Base-by-base conservation (phyloP, 1,140 invertebrate species). In the Pantala flavescens region DNA sequence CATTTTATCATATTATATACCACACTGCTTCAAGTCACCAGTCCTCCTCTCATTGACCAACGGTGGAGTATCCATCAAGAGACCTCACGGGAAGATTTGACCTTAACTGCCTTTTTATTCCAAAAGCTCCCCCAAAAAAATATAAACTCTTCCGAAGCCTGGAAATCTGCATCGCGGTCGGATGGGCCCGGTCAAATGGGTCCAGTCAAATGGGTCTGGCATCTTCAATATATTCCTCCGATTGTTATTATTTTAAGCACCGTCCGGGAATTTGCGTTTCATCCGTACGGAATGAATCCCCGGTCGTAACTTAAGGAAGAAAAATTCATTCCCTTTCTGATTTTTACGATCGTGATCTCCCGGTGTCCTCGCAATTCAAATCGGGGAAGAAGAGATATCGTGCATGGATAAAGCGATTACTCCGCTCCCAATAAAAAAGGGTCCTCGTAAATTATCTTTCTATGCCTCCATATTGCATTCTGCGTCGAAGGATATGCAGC, bases 221-320 rank as follows among this genome's bases (percentile, higher is more conserved):
- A 63, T 63, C 49, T 63, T 63, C 49, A 63, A 63, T 63, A 63
- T 63, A 63, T 63, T 21, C 49, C 49, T 1, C 16, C 14, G 49
- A 63, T 21, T 63, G 49, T 63, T 63, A 63, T 63, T 63, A 63
- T 63, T 63, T 63, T 63, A 63, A 63, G 49, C 49, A 63, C 49
- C 49, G n/a, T 19, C 49, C 49, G 49, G 49, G 49, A 63, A 16
- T 63, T 63, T 63, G 49, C 49, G n/a, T 63, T 63, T 63, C 49
- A 63, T 63, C n/a, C 49, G n/a, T 63, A 63, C 49, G 49, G 49
- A 63, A 63, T 19, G 49, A 63, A 63, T 63, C 14, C n/a, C 49
- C 49, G n/a, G 49, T 21, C 49, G 49, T 63, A 63, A 63, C 49
- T 63, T 21, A 63, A 16, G 28, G 28, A 36, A 63, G 16, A 21